Conservation (phyloP, 2,888 invertebrate genomes). For the Terebella lapidaria region DNA sequence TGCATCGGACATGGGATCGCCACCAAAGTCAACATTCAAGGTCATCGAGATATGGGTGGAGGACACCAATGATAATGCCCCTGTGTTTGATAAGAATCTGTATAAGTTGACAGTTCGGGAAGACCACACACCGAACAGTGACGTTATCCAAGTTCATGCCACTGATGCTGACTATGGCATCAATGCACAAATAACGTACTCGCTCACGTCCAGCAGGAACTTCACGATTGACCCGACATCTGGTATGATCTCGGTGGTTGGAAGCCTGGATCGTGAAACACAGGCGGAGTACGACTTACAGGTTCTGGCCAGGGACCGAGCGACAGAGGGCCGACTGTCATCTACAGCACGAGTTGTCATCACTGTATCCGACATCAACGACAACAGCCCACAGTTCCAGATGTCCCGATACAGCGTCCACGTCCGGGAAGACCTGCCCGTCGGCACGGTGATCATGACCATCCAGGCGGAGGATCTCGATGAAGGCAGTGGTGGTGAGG, state of each 20-base stretch:
- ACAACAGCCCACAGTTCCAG: slow-evolving; percentile 15
- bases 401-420: slow-evolving; percentile 59
- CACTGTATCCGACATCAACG: slow-evolving; percentile 85
- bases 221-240: slow-evolving; percentile 17
- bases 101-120: slow-evolving; percentile 18
- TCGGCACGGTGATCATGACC: slow-evolving; percentile 79
- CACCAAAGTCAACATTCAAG: slow-evolving; percentile 71
- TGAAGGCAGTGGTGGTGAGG: slow-evolving; percentile 73
- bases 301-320: slow-evolving; percentile 13
- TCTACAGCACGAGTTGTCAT: slow-evolving; percentile 81
- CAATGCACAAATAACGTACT: slow-evolving; percentile 14
- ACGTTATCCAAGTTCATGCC: slow-evolving; percentile 80
- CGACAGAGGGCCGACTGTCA: slow-evolving; percentile 57
- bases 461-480: slow-evolving; percentile 82
- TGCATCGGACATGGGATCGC: slow-evolving; percentile 59
- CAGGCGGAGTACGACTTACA: slow-evolving; percentile 10
- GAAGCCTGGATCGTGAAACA: slow-evolving; percentile 16
- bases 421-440: slow-evolving; percentile 84
- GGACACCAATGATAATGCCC: slow-evolving; percentile 88
- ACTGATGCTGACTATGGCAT: slow-evolving; percentile 69
- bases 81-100: slow-evolving; percentile 54
- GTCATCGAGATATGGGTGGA: slow-evolving; percentile 78
- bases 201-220: slow-evolving; percentile 12
- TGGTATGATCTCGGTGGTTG: slow-evolving; percentile 10
- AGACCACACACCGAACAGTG: slow-evolving; percentile 17